Evolutionary conservation across 2,888 invertebrate species (phyloP).

Genomic region (Diadegma fenestrale): DNA sequence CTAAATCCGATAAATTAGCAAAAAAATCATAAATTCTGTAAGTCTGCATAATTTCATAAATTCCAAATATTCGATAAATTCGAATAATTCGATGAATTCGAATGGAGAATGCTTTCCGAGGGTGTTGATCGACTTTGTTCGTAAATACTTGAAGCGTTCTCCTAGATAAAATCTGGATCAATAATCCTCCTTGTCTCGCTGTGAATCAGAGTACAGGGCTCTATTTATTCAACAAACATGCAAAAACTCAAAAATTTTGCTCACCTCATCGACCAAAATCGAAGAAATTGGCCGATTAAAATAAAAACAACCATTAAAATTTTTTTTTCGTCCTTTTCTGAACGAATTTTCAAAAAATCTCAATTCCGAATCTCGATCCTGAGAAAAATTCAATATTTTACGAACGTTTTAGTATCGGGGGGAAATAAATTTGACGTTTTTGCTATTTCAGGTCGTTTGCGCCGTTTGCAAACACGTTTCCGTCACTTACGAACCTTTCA

Average conservation of each 20-base stretch:
- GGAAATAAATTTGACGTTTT: not conserved
- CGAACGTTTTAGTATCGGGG: not conserved
- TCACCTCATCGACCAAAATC: not conserved
- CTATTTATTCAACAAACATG: constrained; percentile 69
- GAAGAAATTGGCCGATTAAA: not conserved
- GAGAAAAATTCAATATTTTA: not conserved
- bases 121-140: constrained; percentile 64
- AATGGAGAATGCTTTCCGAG: constrained; percentile 72
- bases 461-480: constrained; percentile 87
- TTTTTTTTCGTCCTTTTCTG: not conserved
- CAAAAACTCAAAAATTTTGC: not conserved
- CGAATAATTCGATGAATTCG: not conserved
- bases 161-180: constrained; percentile 75
- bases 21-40: too few relatives aligned
- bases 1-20: too few relatives aligned
- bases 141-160: constrained; percentile 72
- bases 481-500: constrained; percentile 89
- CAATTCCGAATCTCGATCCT: not conserved
- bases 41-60: too few relatives aligned
- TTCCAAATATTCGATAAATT: too few relatives aligned
- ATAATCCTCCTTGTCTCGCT: constrained; percentile 75
- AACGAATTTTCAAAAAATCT: not conserved
- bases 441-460: constrained; percentile 86
- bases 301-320: not conserved
- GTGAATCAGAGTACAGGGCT: constrained; percentile 72